Conservation (phyloP, 1,140 invertebrate species). For the Halictus rubicundus region DNA sequence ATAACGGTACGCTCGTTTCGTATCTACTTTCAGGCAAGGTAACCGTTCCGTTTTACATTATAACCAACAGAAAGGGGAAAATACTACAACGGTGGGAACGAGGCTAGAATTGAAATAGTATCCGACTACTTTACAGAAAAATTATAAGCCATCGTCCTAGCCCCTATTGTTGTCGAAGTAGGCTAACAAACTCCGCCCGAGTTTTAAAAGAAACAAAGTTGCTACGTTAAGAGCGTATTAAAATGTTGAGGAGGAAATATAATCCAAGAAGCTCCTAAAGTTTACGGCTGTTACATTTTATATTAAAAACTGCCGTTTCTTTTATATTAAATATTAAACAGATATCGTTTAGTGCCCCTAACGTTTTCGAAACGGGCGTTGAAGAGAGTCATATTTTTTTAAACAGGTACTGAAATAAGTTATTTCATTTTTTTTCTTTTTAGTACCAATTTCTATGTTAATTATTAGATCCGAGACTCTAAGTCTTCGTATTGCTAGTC, state of each 20-base stretch:
- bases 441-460: too few species aligned
- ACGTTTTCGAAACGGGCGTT: too few species aligned
- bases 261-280: background rate
- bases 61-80: constrained; percentile 15
- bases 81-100: constrained; percentile 23
- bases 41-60: constrained; percentile 47
- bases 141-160: constrained; percentile 37
- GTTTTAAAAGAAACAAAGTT: background rate
- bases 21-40: constrained; percentile 30
- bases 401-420: too few species aligned
- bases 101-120: constrained; percentile 42
- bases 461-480: too few species aligned
- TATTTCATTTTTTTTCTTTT: too few species aligned
- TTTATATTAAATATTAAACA: too few species aligned
- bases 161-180: background rate
- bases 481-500: too few species aligned
- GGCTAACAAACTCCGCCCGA: background rate
- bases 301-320: background rate
- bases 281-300: background rate
- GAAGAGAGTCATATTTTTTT: too few species aligned
- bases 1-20: constrained; percentile 34
- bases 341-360: too few species aligned
- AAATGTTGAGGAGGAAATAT: background rate
- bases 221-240: background rate
- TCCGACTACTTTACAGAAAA: constrained; percentile 20